Percentiles rank a stretch among this genome's conserved stretches.
phyloP scores from a whole-genome alignment of 2,888 invertebrate species.

The Argynnis bischoffii region DNA sequence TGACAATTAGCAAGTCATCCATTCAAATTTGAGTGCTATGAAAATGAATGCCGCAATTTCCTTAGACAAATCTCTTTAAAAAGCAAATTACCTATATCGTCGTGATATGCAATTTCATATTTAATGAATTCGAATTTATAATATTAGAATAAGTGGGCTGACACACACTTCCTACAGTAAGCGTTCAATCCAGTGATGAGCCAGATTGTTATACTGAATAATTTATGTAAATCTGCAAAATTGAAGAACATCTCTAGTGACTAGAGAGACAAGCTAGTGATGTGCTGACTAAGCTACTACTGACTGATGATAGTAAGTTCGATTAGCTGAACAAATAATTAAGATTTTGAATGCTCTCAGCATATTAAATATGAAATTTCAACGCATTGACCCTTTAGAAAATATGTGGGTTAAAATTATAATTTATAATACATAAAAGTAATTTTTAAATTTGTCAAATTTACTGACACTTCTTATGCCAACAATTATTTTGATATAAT shows the following conservation, averaged over 20 bases:
- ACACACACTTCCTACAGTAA: constrained; percentile 32
- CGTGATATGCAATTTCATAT: constrained; percentile 24
- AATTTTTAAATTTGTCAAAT: too few relatives aligned
- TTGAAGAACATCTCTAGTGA: neutral
- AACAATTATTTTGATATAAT: too few relatives aligned
- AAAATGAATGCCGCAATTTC: neutral
- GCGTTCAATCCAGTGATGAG: constrained; percentile 8
- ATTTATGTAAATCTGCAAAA: neutral
- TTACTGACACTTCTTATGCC: too few relatives aligned
- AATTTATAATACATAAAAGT: too few relatives aligned
- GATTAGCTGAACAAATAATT: too few relatives aligned
- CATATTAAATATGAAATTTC: too few relatives aligned
- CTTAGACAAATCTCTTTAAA: constrained; percentile 7
- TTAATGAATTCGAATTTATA: constrained; percentile 23
- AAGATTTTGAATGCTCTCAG: too few relatives aligned
- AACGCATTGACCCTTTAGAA: too few relatives aligned
- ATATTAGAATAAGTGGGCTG: constrained; percentile 37
- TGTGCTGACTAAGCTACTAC: too few relatives aligned
- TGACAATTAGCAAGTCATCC: constrained; percentile 22
- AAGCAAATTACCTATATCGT: constrained; percentile 3
- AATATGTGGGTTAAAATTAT: too few relatives aligned
- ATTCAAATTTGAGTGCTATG: constrained; percentile 13
- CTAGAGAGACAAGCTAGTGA: neutral
- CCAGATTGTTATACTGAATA: neutral
- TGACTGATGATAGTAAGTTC: too few relatives aligned